Base-by-base conservation (phyloP, 2,797 vertebrate genomes). In the Eurystomus glaucurus region DNA sequence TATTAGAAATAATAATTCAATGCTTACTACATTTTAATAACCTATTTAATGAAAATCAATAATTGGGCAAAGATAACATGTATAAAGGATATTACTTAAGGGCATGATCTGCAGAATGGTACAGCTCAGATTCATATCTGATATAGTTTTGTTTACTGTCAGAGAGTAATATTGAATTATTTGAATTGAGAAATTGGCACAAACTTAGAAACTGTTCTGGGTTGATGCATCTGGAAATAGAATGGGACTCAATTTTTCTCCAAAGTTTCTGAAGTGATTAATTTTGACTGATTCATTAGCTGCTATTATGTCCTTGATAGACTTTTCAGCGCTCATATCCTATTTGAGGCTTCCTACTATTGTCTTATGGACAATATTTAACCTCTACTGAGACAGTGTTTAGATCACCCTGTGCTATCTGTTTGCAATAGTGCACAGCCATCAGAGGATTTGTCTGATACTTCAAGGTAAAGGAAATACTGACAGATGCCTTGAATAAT, bases 1-100 rank as follows among this genome's bases (percentile, higher is more conserved):
- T 88, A 87, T 94, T 93, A 50, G 46, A 88, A 84, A 55, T 58
- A 4, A 46, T 80, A 79, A 91, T 77, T 87, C 58, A 48, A 18
- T 48, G 17, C 83, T 92, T 78, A 68, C 46, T 88, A 31, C 10
- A 55, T 85, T 93, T 85, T 52, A 84, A 81, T 93, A 85, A 71
- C 17, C 10, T 70, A 79, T 81, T 82, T 10, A 82, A 88, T 70
- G 26, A 80, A 88, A 93, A 74, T 41, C 35, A 43, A 74, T 39
- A 50, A 48, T 48, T 75, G 35, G 22, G 35, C 58, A 29, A 54
- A 54, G 43, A 45, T 79, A 86, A 82, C 23, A 64, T 79, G 41
- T 48, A 39, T 46, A 72, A 75, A 64, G 17, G 18, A 39, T 90
- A 50, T 60, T 57, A 65, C 18, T 81, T 83, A 51, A 93, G 28